These are phyloP conservation scores for Peromyscus melanophrys DNA, from an alignment of 2,797 vertebrate genomes.

Conservation along the genomic window DNA sequence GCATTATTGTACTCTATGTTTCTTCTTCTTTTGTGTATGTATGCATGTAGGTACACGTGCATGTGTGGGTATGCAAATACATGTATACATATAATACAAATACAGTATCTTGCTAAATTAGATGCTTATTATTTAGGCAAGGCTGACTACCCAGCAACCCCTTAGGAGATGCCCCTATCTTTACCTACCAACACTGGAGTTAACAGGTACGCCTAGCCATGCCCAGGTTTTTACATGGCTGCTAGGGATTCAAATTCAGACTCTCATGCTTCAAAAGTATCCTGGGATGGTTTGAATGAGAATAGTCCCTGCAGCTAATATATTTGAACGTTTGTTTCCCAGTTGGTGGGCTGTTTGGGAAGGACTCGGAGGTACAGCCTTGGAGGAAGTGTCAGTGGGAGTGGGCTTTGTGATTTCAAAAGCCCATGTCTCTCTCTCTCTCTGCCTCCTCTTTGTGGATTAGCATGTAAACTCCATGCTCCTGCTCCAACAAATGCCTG, in stretches of 20 bases:
- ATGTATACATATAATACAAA: neutral
- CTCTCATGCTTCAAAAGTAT: neutral
- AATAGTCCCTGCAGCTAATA: neutral
- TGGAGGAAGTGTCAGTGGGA: neutral
- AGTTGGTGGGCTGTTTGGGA: neutral
- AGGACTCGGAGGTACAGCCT: neutral
- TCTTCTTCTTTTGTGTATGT: neutral
- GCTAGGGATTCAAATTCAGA: neutral
- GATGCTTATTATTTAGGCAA: neutral
- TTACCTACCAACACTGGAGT: neutral
- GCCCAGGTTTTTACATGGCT: neutral
- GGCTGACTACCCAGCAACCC: neutral
- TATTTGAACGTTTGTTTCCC: neutral
- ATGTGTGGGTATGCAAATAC: neutral
- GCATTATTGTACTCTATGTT: neutral
- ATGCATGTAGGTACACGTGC: neutral
- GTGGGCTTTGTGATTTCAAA: neutral
- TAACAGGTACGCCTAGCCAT: neutral
- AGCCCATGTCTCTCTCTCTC: neutral
- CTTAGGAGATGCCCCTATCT: neutral
- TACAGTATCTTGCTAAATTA: neutral
- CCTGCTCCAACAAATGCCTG: neutral
- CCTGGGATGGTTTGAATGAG: neutral
- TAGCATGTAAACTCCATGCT: neutral
- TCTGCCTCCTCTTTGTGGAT: neutral